Conservation (phyloP, 2,888 invertebrate species). For the Sicus ferrugineus region DNA sequence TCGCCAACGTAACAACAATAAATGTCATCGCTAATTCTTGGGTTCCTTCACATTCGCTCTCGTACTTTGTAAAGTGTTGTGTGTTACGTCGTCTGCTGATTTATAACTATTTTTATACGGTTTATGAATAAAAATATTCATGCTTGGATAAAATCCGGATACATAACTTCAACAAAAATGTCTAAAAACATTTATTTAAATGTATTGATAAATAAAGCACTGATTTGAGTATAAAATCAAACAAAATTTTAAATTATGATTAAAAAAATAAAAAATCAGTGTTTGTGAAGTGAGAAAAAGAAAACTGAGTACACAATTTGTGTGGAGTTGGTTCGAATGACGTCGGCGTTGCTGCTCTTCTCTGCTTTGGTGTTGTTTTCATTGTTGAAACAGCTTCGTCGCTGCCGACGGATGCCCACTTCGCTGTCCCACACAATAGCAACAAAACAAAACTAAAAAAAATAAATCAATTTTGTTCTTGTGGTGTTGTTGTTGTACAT, state of each 20-base stretch:
- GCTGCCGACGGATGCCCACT: background rate
- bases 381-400: constrained; percentile 25
- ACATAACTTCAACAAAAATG: constrained; percentile 7
- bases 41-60: constrained; percentile 18
- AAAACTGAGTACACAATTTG: background rate
- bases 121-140: constrained; percentile 24
- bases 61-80: background rate
- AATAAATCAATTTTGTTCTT: constrained; percentile 26
- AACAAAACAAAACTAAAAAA: constrained; percentile 30
- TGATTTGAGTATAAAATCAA: constrained; percentile 12
- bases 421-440: constrained; percentile 9
- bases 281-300: constrained; percentile 13
- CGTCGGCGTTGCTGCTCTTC: constrained; percentile 7
- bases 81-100: background rate
- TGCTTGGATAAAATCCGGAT: constrained; percentile 19
- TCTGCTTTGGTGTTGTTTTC: constrained; percentile 33
- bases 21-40: constrained; percentile 10
- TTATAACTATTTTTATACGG: constrained; percentile 10
- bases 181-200: background rate
- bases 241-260: background rate
- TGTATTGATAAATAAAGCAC: constrained; percentile 1
- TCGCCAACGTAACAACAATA: constrained; percentile 1
- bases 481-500: constrained; percentile 22
- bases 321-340: too few relatives aligned
- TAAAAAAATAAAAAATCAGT: constrained; percentile 24